Conservation (phyloP, 2,797 vertebrate species). For the Fratercula arctica region DNA sequence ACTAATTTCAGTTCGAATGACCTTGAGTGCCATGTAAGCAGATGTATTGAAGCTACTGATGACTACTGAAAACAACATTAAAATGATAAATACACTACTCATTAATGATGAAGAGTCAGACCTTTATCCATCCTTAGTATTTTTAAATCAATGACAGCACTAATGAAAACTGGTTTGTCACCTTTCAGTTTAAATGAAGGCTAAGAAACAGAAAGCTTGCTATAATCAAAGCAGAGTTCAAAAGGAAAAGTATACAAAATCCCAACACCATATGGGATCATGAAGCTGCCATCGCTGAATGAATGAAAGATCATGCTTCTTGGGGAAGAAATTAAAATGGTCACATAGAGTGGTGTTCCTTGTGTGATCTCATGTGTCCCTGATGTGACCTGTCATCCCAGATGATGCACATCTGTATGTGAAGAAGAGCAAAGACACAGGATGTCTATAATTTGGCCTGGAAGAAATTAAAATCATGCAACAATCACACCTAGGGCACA, state of each 20-base stretch:
- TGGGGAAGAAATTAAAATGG: background rate
- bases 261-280: background rate
- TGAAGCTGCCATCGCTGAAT: background rate
- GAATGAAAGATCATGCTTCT: background rate
- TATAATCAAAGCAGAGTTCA: background rate
- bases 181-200: background rate
- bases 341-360: background rate
- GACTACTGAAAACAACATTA: background rate
- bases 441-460: background rate
- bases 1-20: background rate
- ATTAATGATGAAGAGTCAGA: background rate
- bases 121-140: background rate
- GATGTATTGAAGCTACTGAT: background rate
- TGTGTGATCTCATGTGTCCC: background rate
- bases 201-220: background rate
- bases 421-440: background rate
- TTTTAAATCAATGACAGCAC: background rate
- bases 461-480: background rate
- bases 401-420: background rate
- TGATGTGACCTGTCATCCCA: background rate
- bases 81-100: background rate
- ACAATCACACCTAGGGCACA: background rate
- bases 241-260: background rate
- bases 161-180: background rate
- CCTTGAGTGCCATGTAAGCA: background rate